phyloP scores from a whole-genome alignment of 2,113 vertebrate species.

The Pan troglodytes region NHGRI_mPanTro3-v2.1_pri NC_072403.2:177762501-177763000 shows the following conservation, averaged over 20 bases:
- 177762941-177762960: too few species aligned
- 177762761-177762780: background rate
- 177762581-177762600: background rate
- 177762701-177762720: background rate
- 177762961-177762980: too few species aligned
- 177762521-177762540: background rate
- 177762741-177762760: background rate
- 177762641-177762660: background rate
- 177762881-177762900: background rate
- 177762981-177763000: too few species aligned
- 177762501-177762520: background rate
- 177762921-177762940: background rate
- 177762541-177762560: background rate
- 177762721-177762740: background rate
- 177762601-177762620: too few species aligned
- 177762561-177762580: background rate
- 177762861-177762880: background rate
- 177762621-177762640: accelerated
- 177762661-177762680: background rate
- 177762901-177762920: background rate
- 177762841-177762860: background rate
- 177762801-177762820: background rate
- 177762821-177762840: background rate
- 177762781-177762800: background rate
- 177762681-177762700: background rate